Conservation (phyloP, 2,888 invertebrate genomes). For the Drosophila rubida region DNA sequence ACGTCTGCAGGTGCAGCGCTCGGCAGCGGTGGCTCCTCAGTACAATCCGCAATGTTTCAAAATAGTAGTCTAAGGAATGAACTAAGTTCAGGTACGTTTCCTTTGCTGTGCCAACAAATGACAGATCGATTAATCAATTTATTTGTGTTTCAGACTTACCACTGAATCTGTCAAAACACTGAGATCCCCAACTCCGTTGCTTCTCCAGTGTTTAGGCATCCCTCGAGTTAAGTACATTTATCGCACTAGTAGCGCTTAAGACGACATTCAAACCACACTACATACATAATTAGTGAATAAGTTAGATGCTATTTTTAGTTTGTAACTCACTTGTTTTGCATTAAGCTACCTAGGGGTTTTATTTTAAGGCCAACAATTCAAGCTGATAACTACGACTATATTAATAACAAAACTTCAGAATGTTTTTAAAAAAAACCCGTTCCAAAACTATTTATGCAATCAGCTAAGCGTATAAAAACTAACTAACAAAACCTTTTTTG, state of each 20-base stretch:
- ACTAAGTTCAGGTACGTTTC: conserved; percentile 84
- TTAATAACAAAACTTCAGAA: conserved; percentile 37
- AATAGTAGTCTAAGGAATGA: conserved; percentile 85
- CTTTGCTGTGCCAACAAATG: not conserved
- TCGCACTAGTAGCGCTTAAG: conserved; percentile 72
- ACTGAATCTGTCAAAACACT: conserved; percentile 95
- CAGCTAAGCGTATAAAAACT: conserved; percentile 40
- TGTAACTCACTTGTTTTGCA: conserved; percentile 70
- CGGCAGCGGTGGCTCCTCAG: conserved; percentile 53
- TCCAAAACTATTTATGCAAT: conserved; percentile 58
- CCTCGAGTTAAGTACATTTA: conserved; percentile 71
- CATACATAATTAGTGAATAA: conserved; percentile 59
- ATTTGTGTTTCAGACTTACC: conserved; percentile 91
- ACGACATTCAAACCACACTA: conserved; percentile 67
- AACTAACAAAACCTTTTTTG: conserved; percentile 35
- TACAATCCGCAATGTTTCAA: conserved; percentile 81
- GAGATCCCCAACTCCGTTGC: conserved; percentile 62
- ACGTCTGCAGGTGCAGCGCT: conserved; percentile 53
- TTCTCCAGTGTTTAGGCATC: conserved; percentile 61
- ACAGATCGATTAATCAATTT: not conserved
- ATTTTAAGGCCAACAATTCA: conserved; percentile 54
- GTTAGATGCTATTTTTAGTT: conserved; percentile 71
- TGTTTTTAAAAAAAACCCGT: conserved; percentile 48
- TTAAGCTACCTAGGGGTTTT: conserved; percentile 64
- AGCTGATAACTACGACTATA: conserved; percentile 35